These are phyloP conservation scores for Aeoliscus strigatus DNA, from an alignment of 2,797 vertebrate species.

Conservation along the genomic window DNA sequence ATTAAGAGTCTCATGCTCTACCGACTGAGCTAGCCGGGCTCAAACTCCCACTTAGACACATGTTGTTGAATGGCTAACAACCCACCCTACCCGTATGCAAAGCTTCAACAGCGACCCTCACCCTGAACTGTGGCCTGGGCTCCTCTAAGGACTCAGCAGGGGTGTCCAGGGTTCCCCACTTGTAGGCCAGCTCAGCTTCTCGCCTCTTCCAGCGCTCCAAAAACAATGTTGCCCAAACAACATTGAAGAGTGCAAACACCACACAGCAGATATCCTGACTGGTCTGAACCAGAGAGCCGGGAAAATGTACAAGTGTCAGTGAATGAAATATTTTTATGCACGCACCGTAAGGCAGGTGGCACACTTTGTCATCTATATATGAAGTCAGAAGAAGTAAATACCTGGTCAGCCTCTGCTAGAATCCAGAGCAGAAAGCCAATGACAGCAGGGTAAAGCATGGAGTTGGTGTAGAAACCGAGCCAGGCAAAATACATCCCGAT, in stretches of 20 bases:
- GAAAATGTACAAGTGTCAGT: constrained; percentile 6
- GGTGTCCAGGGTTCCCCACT: constrained; percentile 89
- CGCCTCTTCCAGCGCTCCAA: constrained; percentile 92
- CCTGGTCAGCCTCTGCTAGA: constrained; percentile 87
- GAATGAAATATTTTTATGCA: not conserved
- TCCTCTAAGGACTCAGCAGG: constrained; percentile 87
- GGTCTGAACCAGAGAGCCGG: constrained; percentile 66
- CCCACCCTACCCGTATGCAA: no score
- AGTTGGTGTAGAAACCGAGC: constrained; percentile 92
- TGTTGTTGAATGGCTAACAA: no score
- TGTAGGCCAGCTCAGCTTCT: constrained; percentile 88
- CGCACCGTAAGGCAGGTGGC: not conserved
- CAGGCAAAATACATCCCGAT: constrained; percentile 94
- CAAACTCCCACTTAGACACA: no score
- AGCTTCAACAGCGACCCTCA: no score
- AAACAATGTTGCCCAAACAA: constrained; percentile 91
- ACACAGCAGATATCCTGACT: constrained; percentile 92
- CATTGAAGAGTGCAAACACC: constrained; percentile 91
- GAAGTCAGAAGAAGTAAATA: constrained; percentile 36
- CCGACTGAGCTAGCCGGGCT: constrained; percentile 37
- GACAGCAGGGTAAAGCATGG: constrained; percentile 89
- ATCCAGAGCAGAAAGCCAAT: constrained; percentile 90
- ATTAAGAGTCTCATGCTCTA: constrained; percentile 49
- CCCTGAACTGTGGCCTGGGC: constrained; percentile 89
- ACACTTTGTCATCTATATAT: not conserved